A percentile compares a stretch with the other conserved stretches of the same genome.
Conservation (phyloP, 2,888 invertebrate genomes). For the Polietes domitor region DNA sequence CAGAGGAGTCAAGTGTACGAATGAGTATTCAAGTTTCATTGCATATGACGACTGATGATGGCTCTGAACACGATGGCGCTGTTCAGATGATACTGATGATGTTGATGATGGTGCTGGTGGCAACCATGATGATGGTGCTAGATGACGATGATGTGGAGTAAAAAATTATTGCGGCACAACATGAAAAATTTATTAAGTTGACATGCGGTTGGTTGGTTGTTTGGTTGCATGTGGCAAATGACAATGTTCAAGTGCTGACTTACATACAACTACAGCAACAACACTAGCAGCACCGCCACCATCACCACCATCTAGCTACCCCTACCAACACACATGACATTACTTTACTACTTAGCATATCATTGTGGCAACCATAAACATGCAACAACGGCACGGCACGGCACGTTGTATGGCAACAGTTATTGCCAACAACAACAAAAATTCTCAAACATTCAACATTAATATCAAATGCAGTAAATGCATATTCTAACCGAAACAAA, state of each 20-base stretch:
- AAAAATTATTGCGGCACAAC: conserved; percentile 67
- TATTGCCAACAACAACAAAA: conserved; percentile 54
- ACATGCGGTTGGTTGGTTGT: conserved; percentile 56
- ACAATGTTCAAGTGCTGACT: conserved; percentile 61
- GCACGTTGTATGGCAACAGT: conserved; percentile 53
- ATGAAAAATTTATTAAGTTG: conserved; percentile 69
- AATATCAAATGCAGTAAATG: conserved; percentile 40
- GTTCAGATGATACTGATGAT: background rate
- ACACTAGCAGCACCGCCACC: conserved; percentile 19
- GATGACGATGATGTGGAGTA: conserved; percentile 57
- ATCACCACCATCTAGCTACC: background rate
- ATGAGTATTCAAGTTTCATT: background rate
- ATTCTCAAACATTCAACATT: conserved; percentile 60
- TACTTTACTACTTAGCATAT: conserved; percentile 23
- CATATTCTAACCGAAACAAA: conserved; percentile 44
- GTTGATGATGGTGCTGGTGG: conserved; percentile 12
- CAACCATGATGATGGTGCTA: conserved; percentile 27
- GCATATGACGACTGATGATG: conserved; percentile 21
- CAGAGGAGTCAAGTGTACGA: conserved; percentile 22
- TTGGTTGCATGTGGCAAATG: conserved; percentile 65
- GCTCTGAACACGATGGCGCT: background rate
- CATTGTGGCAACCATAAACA: conserved; percentile 15
- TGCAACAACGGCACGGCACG: conserved; percentile 48
- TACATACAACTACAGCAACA: conserved; percentile 30
- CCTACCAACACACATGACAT: conserved; percentile 4